phyloP scores from a whole-genome alignment of 1,140 invertebrate species.

The Ceratosolen solmsi region DNA sequence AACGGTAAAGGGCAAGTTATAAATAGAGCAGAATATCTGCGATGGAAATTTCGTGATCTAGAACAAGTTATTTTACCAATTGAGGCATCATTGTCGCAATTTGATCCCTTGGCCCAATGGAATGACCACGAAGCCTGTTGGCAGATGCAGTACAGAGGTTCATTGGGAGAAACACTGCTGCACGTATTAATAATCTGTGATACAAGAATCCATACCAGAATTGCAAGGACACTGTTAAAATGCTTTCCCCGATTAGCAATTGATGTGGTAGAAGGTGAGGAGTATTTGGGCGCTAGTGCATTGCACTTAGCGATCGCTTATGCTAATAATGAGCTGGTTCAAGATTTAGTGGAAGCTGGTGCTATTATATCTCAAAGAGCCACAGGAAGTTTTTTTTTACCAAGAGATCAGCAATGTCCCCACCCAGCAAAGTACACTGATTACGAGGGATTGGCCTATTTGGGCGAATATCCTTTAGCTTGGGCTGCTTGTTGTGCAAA shows the following conservation, averaged over 20 bases:
- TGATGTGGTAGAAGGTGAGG: conserved; percentile 97
- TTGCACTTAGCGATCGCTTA: conserved; percentile 97
- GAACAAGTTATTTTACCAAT: conserved; percentile 87
- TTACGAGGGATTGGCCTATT: conserved; percentile 95
- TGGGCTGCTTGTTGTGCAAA: conserved; percentile 98
- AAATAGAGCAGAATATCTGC: conserved; percentile 90
- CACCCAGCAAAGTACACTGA: conserved; percentile 86
- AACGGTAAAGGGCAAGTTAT: conserved; percentile 90
- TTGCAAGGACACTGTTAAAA: conserved; percentile 91
- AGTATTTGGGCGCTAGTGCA: conserved; percentile 95
- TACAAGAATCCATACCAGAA: conserved; percentile 86
- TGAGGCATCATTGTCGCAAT: conserved; percentile 83
- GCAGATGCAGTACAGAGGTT: conserved; percentile 96
- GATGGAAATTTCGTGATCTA: conserved; percentile 93
- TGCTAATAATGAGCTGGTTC: conserved; percentile 95
- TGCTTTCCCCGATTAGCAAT: conserved; percentile 92
- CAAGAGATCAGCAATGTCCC: conserved; percentile 88
- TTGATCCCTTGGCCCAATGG: conserved; percentile 90
- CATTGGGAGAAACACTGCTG: conserved; percentile 93
- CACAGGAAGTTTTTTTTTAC: conserved; percentile 93
- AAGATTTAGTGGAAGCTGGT: conserved; percentile 91
- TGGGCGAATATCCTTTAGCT: conserved; percentile 95
- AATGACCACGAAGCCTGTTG: conserved; percentile 94
- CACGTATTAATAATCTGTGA: conserved; percentile 97
- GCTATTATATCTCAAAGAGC: conserved; percentile 94